These are phyloP conservation scores for Plebejus argus DNA, from an alignment of 2,888 invertebrate species.

Conservation along the genomic window DNA sequence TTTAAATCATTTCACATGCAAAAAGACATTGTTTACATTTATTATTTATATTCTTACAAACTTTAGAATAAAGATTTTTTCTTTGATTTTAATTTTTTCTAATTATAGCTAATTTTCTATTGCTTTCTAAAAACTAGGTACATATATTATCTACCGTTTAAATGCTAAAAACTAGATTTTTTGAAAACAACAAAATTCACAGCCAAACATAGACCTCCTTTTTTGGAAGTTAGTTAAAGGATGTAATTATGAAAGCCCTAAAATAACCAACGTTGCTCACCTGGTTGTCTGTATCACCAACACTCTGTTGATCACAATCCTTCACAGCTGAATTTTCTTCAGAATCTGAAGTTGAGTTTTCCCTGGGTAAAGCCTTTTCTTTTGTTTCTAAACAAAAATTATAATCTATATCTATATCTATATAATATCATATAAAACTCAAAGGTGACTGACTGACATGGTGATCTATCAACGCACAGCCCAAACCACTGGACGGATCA, in stretches of 20 bases:
- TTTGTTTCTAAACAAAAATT: constrained; percentile 56
- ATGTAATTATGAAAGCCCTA: too few species aligned
- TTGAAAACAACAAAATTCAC: neutral
- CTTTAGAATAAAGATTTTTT: neutral
- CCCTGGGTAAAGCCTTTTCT: constrained; percentile 76
- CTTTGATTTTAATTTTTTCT: neutral
- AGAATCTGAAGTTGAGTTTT: constrained; percentile 86
- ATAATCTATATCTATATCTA: too few species aligned
- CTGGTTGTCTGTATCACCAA: constrained; percentile 78
- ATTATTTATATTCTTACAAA: constrained; percentile 8
- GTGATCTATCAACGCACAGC: too few species aligned
- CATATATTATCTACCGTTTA: neutral
- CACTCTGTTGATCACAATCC: constrained; percentile 72
- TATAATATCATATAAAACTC: too few species aligned
- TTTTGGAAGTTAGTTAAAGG: neutral
- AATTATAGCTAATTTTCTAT: neutral
- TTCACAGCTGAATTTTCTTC: constrained; percentile 74
- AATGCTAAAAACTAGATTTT: neutral
- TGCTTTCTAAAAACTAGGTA: neutral
- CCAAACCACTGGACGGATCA: too few species aligned
- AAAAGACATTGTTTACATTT: too few species aligned
- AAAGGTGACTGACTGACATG: too few species aligned
- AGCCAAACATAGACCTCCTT: neutral
- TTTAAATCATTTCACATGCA: neutral
- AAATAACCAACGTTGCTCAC: constrained; percentile 44